These are phyloP conservation scores for Bradypodion pumilum DNA, from an alignment of 2,797 vertebrate species.

Conservation along the genomic window DNA sequence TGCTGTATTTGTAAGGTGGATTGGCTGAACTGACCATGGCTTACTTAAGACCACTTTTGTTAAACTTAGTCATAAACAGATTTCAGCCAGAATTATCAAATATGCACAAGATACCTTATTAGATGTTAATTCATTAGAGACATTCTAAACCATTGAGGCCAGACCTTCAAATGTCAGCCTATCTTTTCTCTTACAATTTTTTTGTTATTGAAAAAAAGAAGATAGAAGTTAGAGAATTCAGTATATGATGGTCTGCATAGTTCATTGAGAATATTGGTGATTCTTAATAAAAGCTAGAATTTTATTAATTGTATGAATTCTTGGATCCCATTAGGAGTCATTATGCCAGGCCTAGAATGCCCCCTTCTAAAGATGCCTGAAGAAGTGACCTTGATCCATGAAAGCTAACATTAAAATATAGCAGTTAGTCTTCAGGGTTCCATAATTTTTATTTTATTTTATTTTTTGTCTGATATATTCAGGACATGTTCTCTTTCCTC, in stretches of 20 bases:
- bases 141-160: background rate
- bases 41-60: background rate
- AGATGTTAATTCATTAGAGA: no score
- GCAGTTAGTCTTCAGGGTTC: no score
- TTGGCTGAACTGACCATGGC: background rate
- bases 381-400: no score
- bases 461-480: no score
- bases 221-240: background rate
- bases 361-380: background rate
- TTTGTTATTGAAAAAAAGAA: background rate
- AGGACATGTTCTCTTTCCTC: background rate
- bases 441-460: no score
- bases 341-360: background rate
- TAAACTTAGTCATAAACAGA: no score
- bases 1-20: no score
- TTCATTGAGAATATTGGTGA: background rate
- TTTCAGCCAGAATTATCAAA: background rate
- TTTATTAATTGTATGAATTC: background rate
- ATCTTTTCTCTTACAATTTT: background rate
- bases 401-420: no score
- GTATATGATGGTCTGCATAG: background rate
- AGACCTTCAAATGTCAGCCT: background rate
- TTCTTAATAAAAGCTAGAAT: background rate
- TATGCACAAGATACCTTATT: background rate
- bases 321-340: background rate